These are phyloP conservation scores for Solenopsis invicta DNA, from an alignment of 1,140 invertebrate species.

Conservation along the genomic window DNA sequence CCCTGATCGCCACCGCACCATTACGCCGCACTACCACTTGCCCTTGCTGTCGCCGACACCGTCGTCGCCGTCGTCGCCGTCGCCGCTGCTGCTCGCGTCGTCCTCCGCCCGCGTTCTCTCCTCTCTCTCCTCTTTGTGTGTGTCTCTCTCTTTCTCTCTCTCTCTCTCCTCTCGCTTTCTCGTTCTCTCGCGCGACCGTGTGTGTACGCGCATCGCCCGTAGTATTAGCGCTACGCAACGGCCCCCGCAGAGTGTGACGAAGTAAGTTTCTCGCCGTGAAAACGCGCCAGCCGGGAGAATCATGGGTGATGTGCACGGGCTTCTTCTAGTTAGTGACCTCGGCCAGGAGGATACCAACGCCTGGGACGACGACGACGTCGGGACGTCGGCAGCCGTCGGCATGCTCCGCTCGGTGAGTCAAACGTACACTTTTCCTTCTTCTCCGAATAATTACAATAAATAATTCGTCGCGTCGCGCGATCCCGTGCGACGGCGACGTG, in stretches of 20 bases:
- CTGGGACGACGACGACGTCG: constrained; percentile 35
- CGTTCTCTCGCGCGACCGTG: constrained; percentile 21
- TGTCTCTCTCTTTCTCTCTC: background rate
- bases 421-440: too few relatives aligned
- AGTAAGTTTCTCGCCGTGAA: constrained; percentile 32
- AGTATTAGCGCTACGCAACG: constrained; percentile 7
- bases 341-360: constrained; percentile 68
- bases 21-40: background rate
- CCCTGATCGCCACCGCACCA: constrained; percentile 39
- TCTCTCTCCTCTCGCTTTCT: background rate
- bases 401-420: constrained; percentile 47
- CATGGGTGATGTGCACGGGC: constrained; percentile 71
- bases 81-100: constrained; percentile 21
- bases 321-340: constrained; percentile 64
- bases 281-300: constrained; percentile 24
- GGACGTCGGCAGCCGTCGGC: constrained; percentile 39
- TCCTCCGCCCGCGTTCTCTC: constrained; percentile 29
- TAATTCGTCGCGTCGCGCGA: background rate
- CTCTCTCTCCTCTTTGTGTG: background rate
- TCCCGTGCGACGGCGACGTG: too few relatives aligned
- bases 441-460: background rate
- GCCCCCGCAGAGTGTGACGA: constrained; percentile 45
- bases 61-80: constrained; percentile 8
- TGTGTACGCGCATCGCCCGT: constrained; percentile 12
- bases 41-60: constrained; percentile 1